These are phyloP conservation scores for Malurus elegans DNA, from an alignment of 2,113 vertebrate genomes.

Conservation along the genomic window DNA sequence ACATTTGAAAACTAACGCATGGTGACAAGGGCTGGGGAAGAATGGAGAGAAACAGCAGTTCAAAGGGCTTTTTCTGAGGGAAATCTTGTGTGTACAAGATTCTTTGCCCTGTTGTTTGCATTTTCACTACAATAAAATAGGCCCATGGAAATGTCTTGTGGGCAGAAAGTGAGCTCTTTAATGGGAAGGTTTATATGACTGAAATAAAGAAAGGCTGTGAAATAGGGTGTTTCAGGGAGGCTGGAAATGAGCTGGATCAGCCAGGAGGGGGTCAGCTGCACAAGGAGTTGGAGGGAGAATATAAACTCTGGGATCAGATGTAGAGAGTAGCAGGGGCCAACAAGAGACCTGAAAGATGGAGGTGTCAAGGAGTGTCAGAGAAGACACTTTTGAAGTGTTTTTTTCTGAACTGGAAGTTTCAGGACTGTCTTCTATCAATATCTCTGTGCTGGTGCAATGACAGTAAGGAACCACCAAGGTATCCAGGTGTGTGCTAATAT, in stretches of 20 bases:
- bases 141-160: neutral
- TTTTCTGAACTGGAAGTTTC: neutral
- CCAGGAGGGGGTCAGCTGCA: neutral
- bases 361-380: neutral
- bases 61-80: neutral
- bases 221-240: neutral
- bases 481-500: neutral
- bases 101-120: neutral
- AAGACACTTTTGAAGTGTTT: neutral
- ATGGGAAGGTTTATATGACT: neutral
- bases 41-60: neutral
- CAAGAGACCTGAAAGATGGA: neutral
- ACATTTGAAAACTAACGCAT: constrained; percentile 30
- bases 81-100: neutral
- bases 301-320: neutral
- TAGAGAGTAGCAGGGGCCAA: neutral
- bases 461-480: neutral
- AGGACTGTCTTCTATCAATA: neutral
- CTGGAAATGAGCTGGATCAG: neutral
- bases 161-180: neutral
- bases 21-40: neutral
- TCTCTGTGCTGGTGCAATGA: neutral
- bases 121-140: neutral
- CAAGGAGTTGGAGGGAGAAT: neutral
- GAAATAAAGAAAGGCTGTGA: neutral